Evolutionary conservation across 2,113 vertebrate genomes (phyloP).

Genomic region (Zeus faber): DNA sequence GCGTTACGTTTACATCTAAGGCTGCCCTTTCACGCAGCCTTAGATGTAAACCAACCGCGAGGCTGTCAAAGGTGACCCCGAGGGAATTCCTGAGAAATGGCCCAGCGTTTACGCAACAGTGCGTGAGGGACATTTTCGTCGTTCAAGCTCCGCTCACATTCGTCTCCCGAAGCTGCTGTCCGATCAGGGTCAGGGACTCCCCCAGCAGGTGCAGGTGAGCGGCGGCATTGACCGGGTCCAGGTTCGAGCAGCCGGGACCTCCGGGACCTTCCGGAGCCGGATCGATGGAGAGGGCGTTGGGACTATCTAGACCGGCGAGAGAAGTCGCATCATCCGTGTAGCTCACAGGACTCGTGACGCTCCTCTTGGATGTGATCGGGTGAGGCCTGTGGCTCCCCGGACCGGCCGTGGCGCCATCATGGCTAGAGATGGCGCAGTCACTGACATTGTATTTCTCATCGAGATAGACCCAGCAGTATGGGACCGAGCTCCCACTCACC

Average conservation of each 20-base stretch:
- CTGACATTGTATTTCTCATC: conserved; percentile 12
- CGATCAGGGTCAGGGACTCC: conserved; percentile 92
- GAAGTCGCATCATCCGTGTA: neutral
- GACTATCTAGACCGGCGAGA: neutral
- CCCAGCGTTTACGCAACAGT: no score
- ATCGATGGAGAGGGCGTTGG: neutral
- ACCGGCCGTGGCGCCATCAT: neutral
- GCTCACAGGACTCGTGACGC: neutral
- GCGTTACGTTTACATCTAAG: no score
- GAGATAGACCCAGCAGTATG: conserved; percentile 16
- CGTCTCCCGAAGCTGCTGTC: conserved; percentile 89
- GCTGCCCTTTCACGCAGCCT: no score
- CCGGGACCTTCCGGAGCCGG: conserved; percentile 38
- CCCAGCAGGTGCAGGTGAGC: conserved; percentile 93
- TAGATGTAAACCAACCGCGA: no score
- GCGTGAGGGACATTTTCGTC: no score
- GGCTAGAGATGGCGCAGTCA: neutral
- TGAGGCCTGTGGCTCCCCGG: neutral
- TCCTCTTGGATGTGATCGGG: neutral
- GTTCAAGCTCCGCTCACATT: conserved; percentile 85
- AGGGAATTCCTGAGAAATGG: no score
- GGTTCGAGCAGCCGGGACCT: conserved; percentile 66
- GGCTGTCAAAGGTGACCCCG: no score
- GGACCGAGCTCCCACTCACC: neutral
- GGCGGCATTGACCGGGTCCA: conserved; percentile 86